Evolutionary conservation across 2,888 invertebrate genomes (phyloP).

Genomic region (Synergus gifuensis): DNA sequence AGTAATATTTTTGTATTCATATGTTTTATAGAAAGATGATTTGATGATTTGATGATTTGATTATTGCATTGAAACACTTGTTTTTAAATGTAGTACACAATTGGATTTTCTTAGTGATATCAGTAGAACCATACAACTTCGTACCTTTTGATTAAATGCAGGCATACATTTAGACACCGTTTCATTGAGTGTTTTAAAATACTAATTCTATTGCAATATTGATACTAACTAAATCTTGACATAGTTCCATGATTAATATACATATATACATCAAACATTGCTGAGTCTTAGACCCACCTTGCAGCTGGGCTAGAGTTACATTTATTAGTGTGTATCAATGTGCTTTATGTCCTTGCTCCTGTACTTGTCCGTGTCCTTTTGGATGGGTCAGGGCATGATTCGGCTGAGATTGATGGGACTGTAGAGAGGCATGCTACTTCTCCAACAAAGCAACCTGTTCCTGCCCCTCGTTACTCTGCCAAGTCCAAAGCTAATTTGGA

Average conservation of each 20-base stretch:
- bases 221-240: conserved; percentile 69
- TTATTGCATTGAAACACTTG: conserved; percentile 9
- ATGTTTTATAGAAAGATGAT: not conserved
- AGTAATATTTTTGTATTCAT: conserved; percentile 1
- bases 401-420: conserved; percentile 77
- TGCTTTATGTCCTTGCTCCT: conserved; percentile 78
- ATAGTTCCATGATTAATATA: conserved; percentile 55
- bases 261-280: conserved; percentile 54
- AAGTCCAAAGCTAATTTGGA: conserved; percentile 71
- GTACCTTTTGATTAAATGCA: conserved; percentile 71
- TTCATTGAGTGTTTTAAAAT: conserved; percentile 66
- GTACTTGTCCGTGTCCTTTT: conserved; percentile 77
- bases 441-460: conserved; percentile 75
- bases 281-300: conserved; percentile 67
- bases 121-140: conserved; percentile 1
- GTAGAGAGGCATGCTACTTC: conserved; percentile 77
- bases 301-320: conserved; percentile 71
- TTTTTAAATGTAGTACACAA: conserved; percentile 19
- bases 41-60: not conserved
- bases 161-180: conserved; percentile 70
- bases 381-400: conserved; percentile 78
- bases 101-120: conserved; percentile 30
- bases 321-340: conserved; percentile 77
- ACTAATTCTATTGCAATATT: conserved; percentile 73
- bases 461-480: conserved; percentile 72